These are phyloP conservation scores for Spongia lamella DNA, from an alignment of 37 sponge, comb jelly and placozoan genomes.

Conservation along the genomic window DNA sequence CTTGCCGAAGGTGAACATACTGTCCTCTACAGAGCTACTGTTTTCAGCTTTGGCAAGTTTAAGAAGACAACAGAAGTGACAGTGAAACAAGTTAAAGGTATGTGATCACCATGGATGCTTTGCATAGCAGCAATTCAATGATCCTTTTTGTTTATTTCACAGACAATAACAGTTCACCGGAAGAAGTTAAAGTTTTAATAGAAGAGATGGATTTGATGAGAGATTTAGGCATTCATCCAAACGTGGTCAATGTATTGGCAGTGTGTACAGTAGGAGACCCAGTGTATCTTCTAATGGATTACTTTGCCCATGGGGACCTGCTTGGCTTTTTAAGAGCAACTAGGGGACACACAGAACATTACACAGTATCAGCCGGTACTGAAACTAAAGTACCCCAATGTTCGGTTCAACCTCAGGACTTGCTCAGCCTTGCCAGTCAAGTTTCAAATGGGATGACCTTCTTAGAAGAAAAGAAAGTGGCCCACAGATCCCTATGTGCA, in stretches of 20 bases:
- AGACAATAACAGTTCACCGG: too few species aligned
- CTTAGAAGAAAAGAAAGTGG: conserved; percentile 67
- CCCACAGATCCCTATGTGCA: conserved; percentile 65
- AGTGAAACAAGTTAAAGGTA: too few species aligned
- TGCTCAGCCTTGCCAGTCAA: conserved; percentile 59
- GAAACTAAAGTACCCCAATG: conserved; percentile 25
- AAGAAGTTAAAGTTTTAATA: too few species aligned
- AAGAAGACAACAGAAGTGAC: too few species aligned
- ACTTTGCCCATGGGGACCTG: conserved; percentile 82
- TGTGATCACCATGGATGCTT: too few species aligned
- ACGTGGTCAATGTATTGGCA: conserved; percentile 53
- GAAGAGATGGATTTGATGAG: conserved; percentile 63
- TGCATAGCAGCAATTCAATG: too few species aligned
- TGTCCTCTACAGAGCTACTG: too few species aligned
- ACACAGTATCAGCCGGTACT: conserved; percentile 53
- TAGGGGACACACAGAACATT: conserved; percentile 47
- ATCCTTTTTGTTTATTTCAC: too few species aligned
- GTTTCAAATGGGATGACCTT: conserved; percentile 67
- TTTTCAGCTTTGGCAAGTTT: too few species aligned
- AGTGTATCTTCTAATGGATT: conserved; percentile 65
- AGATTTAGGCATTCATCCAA: conserved; percentile 48
- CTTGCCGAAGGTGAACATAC: too few species aligned
- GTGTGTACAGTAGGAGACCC: conserved; percentile 46
- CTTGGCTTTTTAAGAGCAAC: conserved; percentile 72
- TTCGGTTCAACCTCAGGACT: conserved; percentile 37